A percentile compares a stretch with the other conserved stretches of the same genome.
Evolutionary conservation across 2,888 invertebrate genomes (phyloP).

Genomic region (Rhingia rostrata): DNA sequence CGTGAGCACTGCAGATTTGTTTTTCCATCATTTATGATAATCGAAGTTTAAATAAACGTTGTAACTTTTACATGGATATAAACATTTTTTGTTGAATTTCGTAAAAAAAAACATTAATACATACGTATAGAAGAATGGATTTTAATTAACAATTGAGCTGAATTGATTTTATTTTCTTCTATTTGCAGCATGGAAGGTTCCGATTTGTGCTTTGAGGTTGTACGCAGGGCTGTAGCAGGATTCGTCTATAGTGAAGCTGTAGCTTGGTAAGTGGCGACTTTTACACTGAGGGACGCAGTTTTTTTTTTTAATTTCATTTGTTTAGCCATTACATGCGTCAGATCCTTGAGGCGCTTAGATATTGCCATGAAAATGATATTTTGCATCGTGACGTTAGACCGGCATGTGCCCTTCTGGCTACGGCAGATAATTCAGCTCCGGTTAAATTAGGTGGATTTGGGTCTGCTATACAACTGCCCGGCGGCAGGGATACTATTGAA

Average conservation of each 20-base stretch:
- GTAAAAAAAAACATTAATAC: too few relatives aligned
- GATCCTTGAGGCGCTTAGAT: slow-evolving; percentile 97
- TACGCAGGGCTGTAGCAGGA: slow-evolving; percentile 96
- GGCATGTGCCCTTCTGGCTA: slow-evolving; percentile 97
- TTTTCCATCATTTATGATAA: slow-evolving; percentile 57
- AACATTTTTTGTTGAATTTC: neutral
- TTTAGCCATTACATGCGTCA: slow-evolving; percentile 98
- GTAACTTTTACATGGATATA: slow-evolving; percentile 30
- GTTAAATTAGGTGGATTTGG: slow-evolving; percentile 99
- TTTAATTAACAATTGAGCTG: slow-evolving; percentile 15
- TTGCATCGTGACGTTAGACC: slow-evolving; percentile 99
- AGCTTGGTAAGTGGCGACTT: slow-evolving; percentile 89
- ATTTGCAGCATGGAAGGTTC: slow-evolving; percentile 97
- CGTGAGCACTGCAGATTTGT: slow-evolving; percentile 27
- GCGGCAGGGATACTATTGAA: slow-evolving; percentile 87
- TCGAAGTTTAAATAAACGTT: slow-evolving; percentile 41
- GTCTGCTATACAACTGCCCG: slow-evolving; percentile 96
- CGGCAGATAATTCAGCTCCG: slow-evolving; percentile 98
- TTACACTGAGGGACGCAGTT: neutral
- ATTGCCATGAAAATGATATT: slow-evolving; percentile 99
- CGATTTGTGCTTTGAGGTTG: slow-evolving; percentile 99
- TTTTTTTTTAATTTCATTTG: slow-evolving; percentile 5
- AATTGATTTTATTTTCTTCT: slow-evolving; percentile 68
- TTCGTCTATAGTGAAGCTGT: slow-evolving; percentile 99
- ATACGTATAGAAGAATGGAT: too few relatives aligned